Evolutionary conservation across 2,888 invertebrate genomes (phyloP), one percentile per base, ranked within the genome.

Genomic region (Philaethria dido): DNA sequence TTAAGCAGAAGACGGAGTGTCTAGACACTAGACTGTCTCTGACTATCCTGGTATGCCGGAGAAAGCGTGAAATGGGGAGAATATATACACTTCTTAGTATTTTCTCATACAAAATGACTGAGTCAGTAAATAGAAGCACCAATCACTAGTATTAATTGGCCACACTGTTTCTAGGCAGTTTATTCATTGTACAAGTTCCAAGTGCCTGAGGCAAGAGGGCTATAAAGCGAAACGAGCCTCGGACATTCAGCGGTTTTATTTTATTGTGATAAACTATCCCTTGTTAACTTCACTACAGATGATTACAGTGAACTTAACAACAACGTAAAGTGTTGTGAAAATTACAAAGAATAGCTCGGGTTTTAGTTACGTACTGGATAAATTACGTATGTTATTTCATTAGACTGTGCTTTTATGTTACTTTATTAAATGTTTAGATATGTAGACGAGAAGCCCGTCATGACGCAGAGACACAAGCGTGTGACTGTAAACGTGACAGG

Each of bases 141-240:
- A 59, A 62, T 66, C 39, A 48, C 64, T 62, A 39, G 66, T 66
- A 63, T 69, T 69, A 69, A 69, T 69, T 67, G 63, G 67, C 36
- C 25, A 57, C 45, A 66, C 50, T 65, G 48, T 61, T 67, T 62
- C 64, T 62, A 45, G 50, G 25, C 42, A 66, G 57, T 67, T 61
- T 66, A 64, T 64, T 64, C 55, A 67, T 66, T 66, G 69, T 67
- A 69, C 50, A 66, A 62, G 64, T 52, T 65, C 64, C 59, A 59
- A 65, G 64, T 42, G 59, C 64, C 64, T 6, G 59, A 64, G 64
- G 64, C 42, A 33, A 65, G 64, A 60, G 64, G 42, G 50, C 52
- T 44, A 60, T 65, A 65, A 65, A 65, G 50, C 39, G 64, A 59
- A 50, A 50, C 52, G 64, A 60, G 52, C 57, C 45, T 64, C 33